Evolutionary conservation across 2,113 vertebrate genomes (phyloP), one percentile per base, ranked within the genome.

Genomic region (Columba janthina): DNA sequence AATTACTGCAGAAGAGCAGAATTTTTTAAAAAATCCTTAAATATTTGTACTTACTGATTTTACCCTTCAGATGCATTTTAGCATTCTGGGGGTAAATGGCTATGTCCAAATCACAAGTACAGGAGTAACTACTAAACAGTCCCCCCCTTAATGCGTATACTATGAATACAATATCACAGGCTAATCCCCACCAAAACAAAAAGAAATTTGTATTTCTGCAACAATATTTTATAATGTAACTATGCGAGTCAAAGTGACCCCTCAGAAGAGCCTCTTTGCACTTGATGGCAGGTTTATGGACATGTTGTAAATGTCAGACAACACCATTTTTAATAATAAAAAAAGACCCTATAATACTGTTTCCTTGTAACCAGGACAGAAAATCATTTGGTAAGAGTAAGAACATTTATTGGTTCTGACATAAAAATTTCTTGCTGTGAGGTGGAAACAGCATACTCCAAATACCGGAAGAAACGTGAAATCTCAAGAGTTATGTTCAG

Each of bases 341-440:
- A 91, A 96, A 93, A 96, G 88, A 80, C 71, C 95, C 54, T 44
- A 40, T 94, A 97, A 93, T 90, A 91, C 90, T 79, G 67, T 95
- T 97, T 95, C 87, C 85, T 96, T 94, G 94, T 96, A 97, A 97
- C 58, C 62, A 5, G 66, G 91, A 96, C 94, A 98, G 94, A 97
- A 96, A 97, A 97, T 95, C 91, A 96, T 96, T 97, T 64, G n/a
- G 71, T 73, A 82, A 93, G 36, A 95, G 90, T 90, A 96, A 92
- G 76, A 97, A 92, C 96, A 97, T 87, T 93, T 95, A 98, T 95
- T 95, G 80, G 95, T 89, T 97, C 92, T 97, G 95, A 97, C 95
- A 97, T 90, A 95, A 88, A 96, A 81, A 94, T 65, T 86, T 93
- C 88, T 78, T 77, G 74, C 69, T 91, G 60, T 74, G 84, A 91